Evolutionary conservation across 1,140 invertebrate species (phyloP).

Genomic region (Zaprionus gabonicus): DNA sequence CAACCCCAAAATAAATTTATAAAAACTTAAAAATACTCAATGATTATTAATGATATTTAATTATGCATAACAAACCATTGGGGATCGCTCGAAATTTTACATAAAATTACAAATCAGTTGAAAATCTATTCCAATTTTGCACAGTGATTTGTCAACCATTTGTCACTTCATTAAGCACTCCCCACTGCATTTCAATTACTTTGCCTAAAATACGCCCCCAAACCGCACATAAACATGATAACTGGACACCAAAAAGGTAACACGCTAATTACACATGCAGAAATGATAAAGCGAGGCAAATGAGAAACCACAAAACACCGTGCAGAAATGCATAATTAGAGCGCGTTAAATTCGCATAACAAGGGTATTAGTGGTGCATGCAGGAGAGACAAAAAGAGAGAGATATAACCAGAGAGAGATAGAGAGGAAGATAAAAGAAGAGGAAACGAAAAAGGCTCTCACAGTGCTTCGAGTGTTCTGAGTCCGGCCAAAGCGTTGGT

Average conservation of each 20-base stretch:
- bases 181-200: conserved; percentile 30
- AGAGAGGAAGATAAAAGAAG: not conserved
- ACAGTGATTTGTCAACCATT: not conserved
- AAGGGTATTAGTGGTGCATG: not conserved
- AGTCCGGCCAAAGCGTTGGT: conserved; percentile 87
- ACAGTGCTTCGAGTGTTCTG: conserved; percentile 88
- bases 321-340: conserved; percentile 41
- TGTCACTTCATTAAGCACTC: conserved; percentile 9
- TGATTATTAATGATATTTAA: no score
- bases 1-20: no score
- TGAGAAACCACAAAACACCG: conserved; percentile 4
- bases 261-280: conserved; percentile 53
- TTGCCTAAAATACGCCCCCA: not conserved
- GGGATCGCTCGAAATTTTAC: no score
- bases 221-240: conserved; percentile 44
- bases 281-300: conserved; percentile 20
- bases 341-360: conserved; percentile 20
- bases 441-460: conserved; percentile 84
- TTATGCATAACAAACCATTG: no score
- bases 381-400: conserved; percentile 13
- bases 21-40: no score
- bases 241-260: conserved; percentile 23
- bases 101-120: not conserved
- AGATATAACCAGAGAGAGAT: conserved; percentile 8
- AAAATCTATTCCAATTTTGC: not conserved